A percentile compares a stretch with the other conserved stretches of the same genome.
Conservation (phyloP, 2,797 vertebrate genomes). For the Coluber constrictor region DNA sequence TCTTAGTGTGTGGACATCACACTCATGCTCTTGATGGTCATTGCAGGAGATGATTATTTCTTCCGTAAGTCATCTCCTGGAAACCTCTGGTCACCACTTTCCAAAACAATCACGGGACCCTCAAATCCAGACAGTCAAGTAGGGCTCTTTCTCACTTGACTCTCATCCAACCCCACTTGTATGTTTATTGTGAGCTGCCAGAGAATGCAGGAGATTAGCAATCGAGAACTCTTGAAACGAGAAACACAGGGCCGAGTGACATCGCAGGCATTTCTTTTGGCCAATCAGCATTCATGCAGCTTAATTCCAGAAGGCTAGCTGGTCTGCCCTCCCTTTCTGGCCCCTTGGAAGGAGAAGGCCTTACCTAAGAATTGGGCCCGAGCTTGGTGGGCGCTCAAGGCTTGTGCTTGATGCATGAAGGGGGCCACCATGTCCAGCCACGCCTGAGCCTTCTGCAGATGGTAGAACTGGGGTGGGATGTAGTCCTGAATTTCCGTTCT, state of each 20-base stretch:
- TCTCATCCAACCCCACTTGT: background rate
- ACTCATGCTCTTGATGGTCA: background rate
- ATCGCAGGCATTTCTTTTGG: background rate
- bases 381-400: conserved; percentile 91
- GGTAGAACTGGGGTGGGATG: conserved; percentile 82
- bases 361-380: conserved; percentile 93
- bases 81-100: background rate
- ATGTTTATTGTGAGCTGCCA: background rate
- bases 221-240: background rate
- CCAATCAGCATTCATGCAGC: background rate
- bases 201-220: background rate
- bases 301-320: background rate
- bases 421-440: conserved; percentile 87
- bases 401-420: conserved; percentile 87
- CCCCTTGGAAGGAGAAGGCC: background rate
- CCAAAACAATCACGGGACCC: background rate
- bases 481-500: conserved; percentile 90
- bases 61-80: background rate
- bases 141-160: background rate
- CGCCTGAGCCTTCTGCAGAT: conserved; percentile 74
- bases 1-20: background rate
- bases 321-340: too few species aligned
- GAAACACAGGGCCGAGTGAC: background rate
- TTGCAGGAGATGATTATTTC: background rate
- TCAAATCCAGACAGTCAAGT: background rate